Evolutionary conservation across 1,140 invertebrate genomes (phyloP).

Genomic region (Drosophila pallidifrons): DNA sequence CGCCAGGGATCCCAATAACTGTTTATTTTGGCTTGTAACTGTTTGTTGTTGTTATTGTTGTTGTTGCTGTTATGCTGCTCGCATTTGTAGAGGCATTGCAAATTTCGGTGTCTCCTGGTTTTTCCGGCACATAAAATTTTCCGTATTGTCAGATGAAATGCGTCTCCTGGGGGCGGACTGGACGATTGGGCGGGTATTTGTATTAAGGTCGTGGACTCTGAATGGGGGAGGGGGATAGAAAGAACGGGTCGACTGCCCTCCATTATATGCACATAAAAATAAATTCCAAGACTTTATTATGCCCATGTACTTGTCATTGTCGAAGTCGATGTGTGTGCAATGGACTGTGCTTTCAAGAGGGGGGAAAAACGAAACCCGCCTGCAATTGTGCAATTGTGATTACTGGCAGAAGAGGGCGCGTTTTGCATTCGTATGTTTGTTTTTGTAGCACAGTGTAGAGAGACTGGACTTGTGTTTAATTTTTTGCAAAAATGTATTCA

Average conservation of each 20-base stretch:
- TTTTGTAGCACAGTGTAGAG: constrained; percentile 28
- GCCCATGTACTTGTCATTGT: constrained; percentile 77
- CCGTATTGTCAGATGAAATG: constrained; percentile 70
- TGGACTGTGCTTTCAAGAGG: constrained; percentile 61
- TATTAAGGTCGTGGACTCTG: neutral
- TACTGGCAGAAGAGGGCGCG: constrained; percentile 21
- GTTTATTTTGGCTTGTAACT: constrained; percentile 48
- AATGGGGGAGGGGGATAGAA: neutral
- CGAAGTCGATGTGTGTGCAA: constrained; percentile 73
- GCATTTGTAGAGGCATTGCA: constrained; percentile 42
- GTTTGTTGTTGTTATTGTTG: constrained; percentile 42
- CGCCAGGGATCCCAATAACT: constrained; percentile 18
- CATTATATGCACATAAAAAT: constrained; percentile 82
- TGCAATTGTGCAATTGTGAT: constrained; percentile 66
- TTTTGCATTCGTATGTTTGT: constrained; percentile 59
- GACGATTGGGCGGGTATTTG: constrained; percentile 38
- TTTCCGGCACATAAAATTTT: constrained; percentile 65
- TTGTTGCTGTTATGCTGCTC: constrained; percentile 36
- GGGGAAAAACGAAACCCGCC: neutral
- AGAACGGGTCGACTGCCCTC: constrained; percentile 56
- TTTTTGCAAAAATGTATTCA: constrained; percentile 69
- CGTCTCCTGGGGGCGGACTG: constrained; percentile 65
- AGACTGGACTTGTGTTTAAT: constrained; percentile 57
- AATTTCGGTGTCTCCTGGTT: constrained; percentile 34
- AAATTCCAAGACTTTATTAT: constrained; percentile 83